phyloP scores from a whole-genome alignment of 2,113 vertebrate species.

The Solea solea region DNA sequence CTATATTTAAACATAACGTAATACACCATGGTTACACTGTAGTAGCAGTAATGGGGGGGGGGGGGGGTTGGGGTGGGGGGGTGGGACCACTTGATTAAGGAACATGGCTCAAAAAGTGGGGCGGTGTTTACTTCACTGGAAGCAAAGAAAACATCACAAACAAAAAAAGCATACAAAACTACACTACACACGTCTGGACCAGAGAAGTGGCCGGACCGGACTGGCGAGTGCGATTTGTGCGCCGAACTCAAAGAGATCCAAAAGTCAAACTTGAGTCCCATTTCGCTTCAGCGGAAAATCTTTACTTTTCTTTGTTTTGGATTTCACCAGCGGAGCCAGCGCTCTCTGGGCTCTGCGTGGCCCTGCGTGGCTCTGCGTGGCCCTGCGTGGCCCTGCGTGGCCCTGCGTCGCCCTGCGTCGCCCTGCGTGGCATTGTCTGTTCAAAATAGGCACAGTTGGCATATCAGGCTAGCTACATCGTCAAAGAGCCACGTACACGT shows the following conservation, averaged over 20 bases:
- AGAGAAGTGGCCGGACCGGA: conserved; percentile 48
- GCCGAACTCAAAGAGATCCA: conserved; percentile 22
- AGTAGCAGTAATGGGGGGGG: conserved; percentile 69
- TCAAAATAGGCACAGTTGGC: conserved; percentile 85
- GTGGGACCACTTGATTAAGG: conserved; percentile 75
- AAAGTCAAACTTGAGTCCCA: conserved; percentile 39
- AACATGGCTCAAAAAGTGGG: conserved; percentile 82
- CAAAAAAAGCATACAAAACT: conserved; percentile 69
- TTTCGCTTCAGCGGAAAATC: conserved; percentile 32
- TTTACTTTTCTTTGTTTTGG: conserved; percentile 15
- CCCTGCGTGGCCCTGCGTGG: conserved; percentile 74
- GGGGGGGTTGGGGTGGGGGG: conserved; percentile 73
- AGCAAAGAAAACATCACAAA: conserved; percentile 79
- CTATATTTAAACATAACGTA: conserved; percentile 78
- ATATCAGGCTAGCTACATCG: conserved; percentile 81
- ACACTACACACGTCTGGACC: conserved; percentile 67
- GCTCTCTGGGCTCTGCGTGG: conserved; percentile 65
- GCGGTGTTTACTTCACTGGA: conserved; percentile 81
- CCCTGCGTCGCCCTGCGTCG: too few relatives aligned
- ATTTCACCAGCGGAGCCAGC: conserved; percentile 55
- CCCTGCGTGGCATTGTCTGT: conserved; percentile 76
- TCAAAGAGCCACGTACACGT: conserved; percentile 74
- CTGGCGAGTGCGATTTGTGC: conserved; percentile 46
- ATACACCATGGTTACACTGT: conserved; percentile 74
- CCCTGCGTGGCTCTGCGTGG: conserved; percentile 73